Percentiles rank a stretch among this genome's conserved stretches.
phyloP scores from a whole-genome alignment of 2,113 vertebrate species.

The Lanius collurio region DNA sequence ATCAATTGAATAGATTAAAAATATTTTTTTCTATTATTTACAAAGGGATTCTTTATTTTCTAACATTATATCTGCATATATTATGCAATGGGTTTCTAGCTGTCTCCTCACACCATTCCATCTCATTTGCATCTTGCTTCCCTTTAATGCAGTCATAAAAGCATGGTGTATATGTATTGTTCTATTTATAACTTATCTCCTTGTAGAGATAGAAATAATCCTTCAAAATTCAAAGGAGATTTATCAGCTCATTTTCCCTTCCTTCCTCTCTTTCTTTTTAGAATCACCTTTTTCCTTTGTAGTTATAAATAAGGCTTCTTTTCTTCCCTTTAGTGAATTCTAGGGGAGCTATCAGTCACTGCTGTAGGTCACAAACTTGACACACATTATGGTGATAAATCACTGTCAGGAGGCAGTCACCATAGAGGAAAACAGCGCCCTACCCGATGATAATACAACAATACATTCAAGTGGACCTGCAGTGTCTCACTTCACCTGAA shows the following conservation, averaged over 20 bases:
- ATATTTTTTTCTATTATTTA: not conserved
- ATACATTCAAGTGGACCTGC: not conserved
- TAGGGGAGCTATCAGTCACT: conserved; percentile 36
- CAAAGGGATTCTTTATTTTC: not conserved
- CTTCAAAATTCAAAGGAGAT: not conserved
- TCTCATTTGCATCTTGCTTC: not conserved
- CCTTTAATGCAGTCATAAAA: not conserved
- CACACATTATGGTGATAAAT: conserved; percentile 24
- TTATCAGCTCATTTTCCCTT: not conserved
- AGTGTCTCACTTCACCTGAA: not conserved
- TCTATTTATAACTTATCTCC: not conserved
- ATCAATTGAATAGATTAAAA: not conserved
- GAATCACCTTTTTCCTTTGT: conserved; percentile 20
- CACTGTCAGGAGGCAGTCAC: not conserved
- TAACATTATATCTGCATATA: not conserved
- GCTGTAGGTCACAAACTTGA: conserved; percentile 23
- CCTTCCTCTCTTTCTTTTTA: not conserved
- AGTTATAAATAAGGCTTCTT: conserved; percentile 12
- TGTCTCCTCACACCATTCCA: not conserved
- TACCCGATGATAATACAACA: not conserved
- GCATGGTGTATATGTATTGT: not conserved
- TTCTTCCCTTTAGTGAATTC: conserved; percentile 6
- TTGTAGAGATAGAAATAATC: conserved; percentile 5
- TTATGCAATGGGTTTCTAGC: not conserved
- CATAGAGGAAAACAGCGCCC: not conserved